A percentile compares a stretch with the other conserved stretches of the same genome.
phyloP scores from a whole-genome alignment of 2,888 invertebrate genomes.

The Pachliopta kotzebuea region DNA sequence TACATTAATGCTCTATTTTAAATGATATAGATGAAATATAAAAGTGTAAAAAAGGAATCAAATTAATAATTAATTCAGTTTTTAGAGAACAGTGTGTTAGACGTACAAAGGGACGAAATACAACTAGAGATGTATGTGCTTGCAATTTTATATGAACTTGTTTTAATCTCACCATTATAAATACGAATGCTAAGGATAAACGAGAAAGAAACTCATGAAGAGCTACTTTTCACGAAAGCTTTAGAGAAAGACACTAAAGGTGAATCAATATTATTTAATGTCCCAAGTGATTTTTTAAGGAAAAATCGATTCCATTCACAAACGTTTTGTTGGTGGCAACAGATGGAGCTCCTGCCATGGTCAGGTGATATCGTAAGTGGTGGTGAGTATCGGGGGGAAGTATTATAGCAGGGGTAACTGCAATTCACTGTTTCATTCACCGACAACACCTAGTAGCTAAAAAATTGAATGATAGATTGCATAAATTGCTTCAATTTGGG shows the following conservation, averaged over 20 bases:
- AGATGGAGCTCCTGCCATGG: background rate
- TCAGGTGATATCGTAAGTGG: background rate
- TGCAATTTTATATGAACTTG: too few species aligned
- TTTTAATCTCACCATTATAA: too few species aligned
- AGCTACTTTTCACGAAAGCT: too few species aligned
- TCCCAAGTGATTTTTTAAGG: constrained; percentile 1
- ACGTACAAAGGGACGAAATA: too few species aligned
- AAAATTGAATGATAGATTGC: constrained; percentile 24
- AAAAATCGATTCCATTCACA: background rate
- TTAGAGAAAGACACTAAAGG: background rate
- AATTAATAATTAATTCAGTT: too few species aligned
- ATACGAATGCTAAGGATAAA: too few species aligned
- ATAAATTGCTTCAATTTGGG: constrained; percentile 30
- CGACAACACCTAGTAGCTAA: constrained; percentile 27
- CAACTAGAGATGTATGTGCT: too few species aligned
- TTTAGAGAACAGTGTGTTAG: too few species aligned
- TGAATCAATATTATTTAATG: constrained; percentile 3
- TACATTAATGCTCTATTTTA: too few species aligned
- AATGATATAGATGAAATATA: too few species aligned
- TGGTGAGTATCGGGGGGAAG: background rate
- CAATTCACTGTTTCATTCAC: constrained; percentile 4
- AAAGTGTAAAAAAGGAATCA: too few species aligned
- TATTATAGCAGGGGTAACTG: background rate
- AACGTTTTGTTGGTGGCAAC: background rate
- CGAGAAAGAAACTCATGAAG: background rate